Evolutionary conservation across 2,888 invertebrate genomes (phyloP).

Genomic region (Nomada ruficornis): DNA sequence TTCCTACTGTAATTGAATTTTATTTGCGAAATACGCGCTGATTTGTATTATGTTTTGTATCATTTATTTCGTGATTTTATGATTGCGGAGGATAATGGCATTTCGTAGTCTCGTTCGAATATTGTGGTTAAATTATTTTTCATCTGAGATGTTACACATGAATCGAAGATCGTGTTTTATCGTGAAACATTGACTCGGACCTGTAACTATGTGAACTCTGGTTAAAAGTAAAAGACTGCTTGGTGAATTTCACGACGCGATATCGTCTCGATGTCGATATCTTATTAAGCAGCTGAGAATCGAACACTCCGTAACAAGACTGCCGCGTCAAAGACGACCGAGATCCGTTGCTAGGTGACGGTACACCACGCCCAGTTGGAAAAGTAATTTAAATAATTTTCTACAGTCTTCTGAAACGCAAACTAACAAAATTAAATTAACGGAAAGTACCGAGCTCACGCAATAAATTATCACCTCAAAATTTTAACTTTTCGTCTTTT

Average conservation of each 20-base stretch:
- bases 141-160: no score
- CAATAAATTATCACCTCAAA: no score
- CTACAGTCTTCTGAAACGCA: neutral
- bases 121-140: no score
- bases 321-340: conserved; percentile 31
- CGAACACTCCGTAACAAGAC: conserved; percentile 37
- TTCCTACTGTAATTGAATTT: no score
- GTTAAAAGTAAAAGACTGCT: neutral
- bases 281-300: conserved; percentile 32
- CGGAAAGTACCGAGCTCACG: no score
- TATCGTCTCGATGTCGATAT: conserved; percentile 20
- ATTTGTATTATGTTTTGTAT: no score
- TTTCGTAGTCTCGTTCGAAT: no score
- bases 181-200: neutral
- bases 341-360: conserved; percentile 12
- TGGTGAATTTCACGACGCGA: neutral
- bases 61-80: no score
- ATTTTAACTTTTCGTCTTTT: no score
- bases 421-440: no score
- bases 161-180: neutral
- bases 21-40: no score
- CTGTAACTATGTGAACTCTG: neutral
- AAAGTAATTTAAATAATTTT: conserved; percentile 11
- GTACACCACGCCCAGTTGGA: neutral
- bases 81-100: no score